Evolutionary conservation across 2,888 invertebrate species (phyloP).

Genomic region (Aspidiotus rigidus): DNA sequence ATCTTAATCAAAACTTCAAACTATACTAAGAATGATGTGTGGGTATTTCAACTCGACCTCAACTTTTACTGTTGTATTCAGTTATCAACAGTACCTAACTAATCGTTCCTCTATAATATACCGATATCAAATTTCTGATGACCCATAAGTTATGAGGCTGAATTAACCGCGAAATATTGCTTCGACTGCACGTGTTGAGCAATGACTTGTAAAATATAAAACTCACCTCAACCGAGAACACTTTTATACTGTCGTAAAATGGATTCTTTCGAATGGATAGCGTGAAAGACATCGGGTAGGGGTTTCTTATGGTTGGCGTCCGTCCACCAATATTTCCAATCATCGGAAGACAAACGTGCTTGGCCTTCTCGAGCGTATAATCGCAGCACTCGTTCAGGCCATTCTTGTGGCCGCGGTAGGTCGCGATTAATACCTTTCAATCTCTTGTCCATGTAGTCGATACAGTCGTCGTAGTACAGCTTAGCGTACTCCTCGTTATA

Average conservation of each 20-base stretch:
- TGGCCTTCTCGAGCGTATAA: slow-evolving; percentile 48
- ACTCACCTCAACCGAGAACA: slow-evolving; percentile 16
- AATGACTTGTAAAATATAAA: too few relatives aligned
- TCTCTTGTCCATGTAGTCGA: slow-evolving; percentile 69
- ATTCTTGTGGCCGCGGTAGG: slow-evolving; percentile 68
- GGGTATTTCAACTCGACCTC: too few relatives aligned
- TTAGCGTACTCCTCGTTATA: slow-evolving; percentile 73
- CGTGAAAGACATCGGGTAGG: slow-evolving; percentile 58
- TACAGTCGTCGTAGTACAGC: slow-evolving; percentile 78
- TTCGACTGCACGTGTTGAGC: too few relatives aligned
- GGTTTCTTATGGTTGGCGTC: slow-evolving; percentile 51
- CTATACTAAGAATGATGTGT: too few relatives aligned
- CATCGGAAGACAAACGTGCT: slow-evolving; percentile 30
- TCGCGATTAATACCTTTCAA: slow-evolving; percentile 58
- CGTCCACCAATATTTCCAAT: slow-evolving; percentile 35
- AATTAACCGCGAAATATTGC: too few relatives aligned
- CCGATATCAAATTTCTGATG: too few relatives aligned
- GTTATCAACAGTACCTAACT: too few relatives aligned
- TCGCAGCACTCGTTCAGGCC: slow-evolving; percentile 72
- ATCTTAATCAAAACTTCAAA: too few relatives aligned
- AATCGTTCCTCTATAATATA: too few relatives aligned
- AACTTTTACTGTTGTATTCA: too few relatives aligned
- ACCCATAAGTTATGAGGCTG: too few relatives aligned
- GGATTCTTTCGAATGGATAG: slow-evolving; percentile 64
- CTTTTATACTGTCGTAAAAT: slow-evolving; percentile 58